These are phyloP conservation scores for Ophion costatus DNA, from an alignment of 2,888 invertebrate species.

Conservation along the genomic window DNA sequence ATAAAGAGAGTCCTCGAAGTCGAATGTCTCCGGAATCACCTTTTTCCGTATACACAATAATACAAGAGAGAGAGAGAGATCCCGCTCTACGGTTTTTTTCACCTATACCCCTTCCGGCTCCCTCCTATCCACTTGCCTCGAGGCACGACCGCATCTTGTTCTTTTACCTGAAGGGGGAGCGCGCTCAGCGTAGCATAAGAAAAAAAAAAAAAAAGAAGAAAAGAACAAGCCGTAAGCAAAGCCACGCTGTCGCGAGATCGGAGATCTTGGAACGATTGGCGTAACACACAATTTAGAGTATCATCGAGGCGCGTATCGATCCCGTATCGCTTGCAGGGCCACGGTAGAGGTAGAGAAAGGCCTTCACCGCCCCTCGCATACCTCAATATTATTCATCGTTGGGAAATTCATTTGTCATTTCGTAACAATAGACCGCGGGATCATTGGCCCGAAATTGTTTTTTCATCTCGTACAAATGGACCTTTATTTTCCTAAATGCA, in stretches of 20 bases:
- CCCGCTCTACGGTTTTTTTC: no score
- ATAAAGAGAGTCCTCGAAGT: no score
- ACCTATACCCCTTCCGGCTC: no score
- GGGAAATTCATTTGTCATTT: not conserved
- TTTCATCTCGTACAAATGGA: no score
- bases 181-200: not conserved
- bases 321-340: not conserved
- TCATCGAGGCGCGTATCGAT: constrained; percentile 21
- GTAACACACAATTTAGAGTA: constrained; percentile 2
- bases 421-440: not conserved
- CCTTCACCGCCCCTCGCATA: constrained; percentile 8
- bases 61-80: no score
- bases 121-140: no score
- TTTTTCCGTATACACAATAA: no score
- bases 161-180: no score
- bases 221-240: not conserved
- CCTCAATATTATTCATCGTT: not conserved
- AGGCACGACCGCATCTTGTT: no score
- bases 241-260: not conserved
- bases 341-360: not conserved
- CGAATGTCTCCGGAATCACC: no score
- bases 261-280: constrained; percentile 2
- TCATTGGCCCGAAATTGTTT: no score
- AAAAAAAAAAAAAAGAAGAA: not conserved
- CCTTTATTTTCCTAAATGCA: no score